Evolutionary conservation across 1,140 invertebrate species (phyloP).

Genomic region (Drosophila ercepeae): DNA sequence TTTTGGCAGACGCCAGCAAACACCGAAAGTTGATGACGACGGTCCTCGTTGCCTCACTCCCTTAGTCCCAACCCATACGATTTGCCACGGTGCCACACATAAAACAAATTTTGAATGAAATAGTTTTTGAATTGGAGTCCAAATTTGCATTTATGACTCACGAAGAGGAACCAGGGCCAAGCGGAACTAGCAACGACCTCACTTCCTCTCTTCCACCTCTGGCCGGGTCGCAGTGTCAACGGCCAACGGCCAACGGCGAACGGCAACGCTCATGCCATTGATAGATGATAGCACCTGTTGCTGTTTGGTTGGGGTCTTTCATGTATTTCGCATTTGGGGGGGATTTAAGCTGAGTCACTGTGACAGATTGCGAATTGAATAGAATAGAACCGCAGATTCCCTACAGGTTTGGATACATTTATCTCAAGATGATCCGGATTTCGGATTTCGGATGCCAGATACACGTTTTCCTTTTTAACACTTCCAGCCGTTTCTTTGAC

Average conservation of each 20-base stretch:
- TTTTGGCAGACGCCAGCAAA: slow-evolving; percentile 49
- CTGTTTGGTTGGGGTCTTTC: slow-evolving; percentile 7
- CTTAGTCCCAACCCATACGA: too few species aligned
- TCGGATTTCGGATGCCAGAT: too few species aligned
- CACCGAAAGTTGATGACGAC: slow-evolving; percentile 36
- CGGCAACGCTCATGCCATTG: slow-evolving; percentile 38
- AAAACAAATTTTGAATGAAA: slow-evolving; percentile 62
- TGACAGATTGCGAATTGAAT: not conserved
- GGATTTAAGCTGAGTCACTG: slow-evolving; percentile 46
- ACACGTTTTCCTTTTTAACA: not conserved
- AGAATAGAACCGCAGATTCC: slow-evolving; percentile 15
- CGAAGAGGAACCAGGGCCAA: slow-evolving; percentile 10
- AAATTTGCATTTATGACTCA: slow-evolving; percentile 74
- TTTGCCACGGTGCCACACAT: slow-evolving; percentile 14
- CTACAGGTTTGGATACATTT: slow-evolving; percentile 19
- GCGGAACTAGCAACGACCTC: slow-evolving; percentile 28
- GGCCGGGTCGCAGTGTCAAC: slow-evolving; percentile 31
- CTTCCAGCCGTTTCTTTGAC: not conserved
- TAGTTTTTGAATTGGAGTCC: slow-evolving; percentile 56
- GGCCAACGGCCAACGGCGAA: too few species aligned
- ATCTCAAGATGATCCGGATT: slow-evolving; percentile 3
- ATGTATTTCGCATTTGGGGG: slow-evolving; percentile 13
- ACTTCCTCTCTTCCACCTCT: not conserved
- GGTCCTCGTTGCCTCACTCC: too few species aligned
- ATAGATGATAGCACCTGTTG: slow-evolving; percentile 70